These are phyloP conservation scores for Ophion slaviceki DNA, from an alignment of 2,888 invertebrate species.

Conservation along the genomic window DNA sequence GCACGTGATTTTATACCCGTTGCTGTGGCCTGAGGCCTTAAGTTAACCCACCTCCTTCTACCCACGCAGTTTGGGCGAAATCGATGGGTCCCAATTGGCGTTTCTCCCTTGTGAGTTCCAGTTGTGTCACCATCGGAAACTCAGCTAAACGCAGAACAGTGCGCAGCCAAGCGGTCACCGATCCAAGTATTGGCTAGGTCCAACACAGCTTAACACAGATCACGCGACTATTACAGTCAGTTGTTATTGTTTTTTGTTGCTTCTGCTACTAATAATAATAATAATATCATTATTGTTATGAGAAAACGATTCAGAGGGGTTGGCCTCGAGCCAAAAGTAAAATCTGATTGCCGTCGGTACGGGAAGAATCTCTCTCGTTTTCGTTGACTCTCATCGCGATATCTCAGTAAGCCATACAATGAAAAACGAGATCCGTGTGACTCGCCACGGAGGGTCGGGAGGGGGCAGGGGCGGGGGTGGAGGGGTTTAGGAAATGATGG, in stretches of 20 bases:
- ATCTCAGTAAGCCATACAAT: conserved; percentile 39
- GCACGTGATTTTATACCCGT: too few relatives aligned
- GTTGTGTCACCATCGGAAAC: too few relatives aligned
- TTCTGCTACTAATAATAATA: not conserved
- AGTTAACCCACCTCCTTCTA: too few relatives aligned
- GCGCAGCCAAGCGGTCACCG: too few relatives aligned
- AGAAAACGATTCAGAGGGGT: conserved; percentile 3
- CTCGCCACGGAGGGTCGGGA: not conserved
- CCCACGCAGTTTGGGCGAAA: too few relatives aligned
- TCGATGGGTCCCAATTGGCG: too few relatives aligned
- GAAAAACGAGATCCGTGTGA: conserved; percentile 30
- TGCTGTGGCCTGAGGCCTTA: too few relatives aligned
- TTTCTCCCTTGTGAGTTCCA: too few relatives aligned
- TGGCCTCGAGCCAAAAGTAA: conserved; percentile 34
- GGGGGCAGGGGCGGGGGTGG: not conserved
- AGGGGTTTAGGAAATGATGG: conserved; percentile 31
- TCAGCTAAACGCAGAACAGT: too few relatives aligned
- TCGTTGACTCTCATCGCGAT: conserved; percentile 4
- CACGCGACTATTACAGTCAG: not conserved
- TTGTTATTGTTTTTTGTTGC: not conserved
- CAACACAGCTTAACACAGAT: not conserved
- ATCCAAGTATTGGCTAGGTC: too few relatives aligned
- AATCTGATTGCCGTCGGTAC: conserved; percentile 58
- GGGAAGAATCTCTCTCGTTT: conserved; percentile 36
- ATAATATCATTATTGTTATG: not conserved